Percentiles rank a stretch among this genome's conserved stretches.
These are phyloP conservation scores for Crotalus horridus DNA, from an alignment of 2,113 vertebrate species.

Conservation along the genomic window DNA sequence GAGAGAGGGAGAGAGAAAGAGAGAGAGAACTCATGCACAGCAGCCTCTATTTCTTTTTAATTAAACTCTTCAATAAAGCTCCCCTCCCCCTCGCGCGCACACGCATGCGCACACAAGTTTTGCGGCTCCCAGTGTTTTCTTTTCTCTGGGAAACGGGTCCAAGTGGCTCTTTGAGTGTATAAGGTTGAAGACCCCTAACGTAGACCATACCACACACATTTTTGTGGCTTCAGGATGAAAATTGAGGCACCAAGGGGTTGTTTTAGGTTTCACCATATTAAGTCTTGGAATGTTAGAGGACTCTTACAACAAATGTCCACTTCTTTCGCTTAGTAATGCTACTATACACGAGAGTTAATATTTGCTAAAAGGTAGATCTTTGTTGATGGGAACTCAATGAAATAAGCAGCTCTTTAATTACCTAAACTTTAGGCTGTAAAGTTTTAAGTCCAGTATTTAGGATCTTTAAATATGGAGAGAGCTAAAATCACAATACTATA, in stretches of 20 bases:
- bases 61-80: too few species aligned
- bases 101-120: too few species aligned
- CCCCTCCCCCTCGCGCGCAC: too few species aligned
- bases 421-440: background rate
- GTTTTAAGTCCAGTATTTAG: background rate
- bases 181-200: too few species aligned
- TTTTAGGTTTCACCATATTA: background rate
- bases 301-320: background rate
- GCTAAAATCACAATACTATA: background rate
- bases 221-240: background rate
- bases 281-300: background rate
- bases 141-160: too few species aligned
- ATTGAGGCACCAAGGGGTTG: background rate
- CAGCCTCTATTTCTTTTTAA: too few species aligned
- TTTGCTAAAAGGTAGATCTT: background rate
- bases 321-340: background rate
- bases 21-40: too few species aligned
- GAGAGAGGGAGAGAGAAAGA: too few species aligned
- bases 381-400: background rate
- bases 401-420: background rate
- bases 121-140: too few species aligned
- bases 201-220: background rate
- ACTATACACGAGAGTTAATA: background rate
- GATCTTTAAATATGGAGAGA: background rate
- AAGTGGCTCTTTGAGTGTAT: too few species aligned